A percentile compares a stretch with the other conserved stretches of the same genome.
These are phyloP conservation scores for Drosophila atroscutellata DNA, from an alignment of 2,888 invertebrate species.

Conservation along the genomic window DNA sequence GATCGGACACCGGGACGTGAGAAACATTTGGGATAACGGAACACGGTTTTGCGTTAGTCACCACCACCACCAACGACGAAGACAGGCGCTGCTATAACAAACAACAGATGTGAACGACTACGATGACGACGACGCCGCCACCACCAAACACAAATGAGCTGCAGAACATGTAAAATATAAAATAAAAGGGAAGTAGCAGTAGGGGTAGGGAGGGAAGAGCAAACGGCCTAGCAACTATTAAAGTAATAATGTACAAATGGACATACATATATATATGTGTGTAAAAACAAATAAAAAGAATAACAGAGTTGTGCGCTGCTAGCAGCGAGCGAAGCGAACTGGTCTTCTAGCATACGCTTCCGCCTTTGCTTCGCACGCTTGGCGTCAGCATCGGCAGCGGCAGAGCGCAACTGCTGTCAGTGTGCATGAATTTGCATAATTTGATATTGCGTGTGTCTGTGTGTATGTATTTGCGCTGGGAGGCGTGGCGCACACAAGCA, in stretches of 20 bases:
- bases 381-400: conserved; percentile 26
- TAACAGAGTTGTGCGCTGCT: conserved; percentile 33
- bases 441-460: conserved; percentile 36
- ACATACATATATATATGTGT: conserved; percentile 1
- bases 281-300: conserved; percentile 47
- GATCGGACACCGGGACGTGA: conserved; percentile 55
- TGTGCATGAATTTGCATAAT: conserved; percentile 76
- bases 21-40: conserved; percentile 76
- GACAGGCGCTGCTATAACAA: conserved; percentile 51
- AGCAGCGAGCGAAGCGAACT: conserved; percentile 34
- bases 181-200: conserved; percentile 22
- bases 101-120: conserved; percentile 60
- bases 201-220: conserved; percentile 20
- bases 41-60: conserved; percentile 73
- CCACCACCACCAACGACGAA: conserved; percentile 55
- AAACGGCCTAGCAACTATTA: conserved; percentile 45
- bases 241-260: conserved; percentile 31
- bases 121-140: conserved; percentile 13
- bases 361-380: conserved; percentile 59
- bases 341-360: conserved; percentile 57
- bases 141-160: conserved; percentile 48
- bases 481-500: conserved; percentile 48
- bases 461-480: conserved; percentile 13
- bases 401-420: conserved; percentile 39
- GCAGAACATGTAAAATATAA: conserved; percentile 48